These are phyloP conservation scores for Nebria salina DNA, from an alignment of 2,888 invertebrate genomes.

Conservation along the genomic window DNA sequence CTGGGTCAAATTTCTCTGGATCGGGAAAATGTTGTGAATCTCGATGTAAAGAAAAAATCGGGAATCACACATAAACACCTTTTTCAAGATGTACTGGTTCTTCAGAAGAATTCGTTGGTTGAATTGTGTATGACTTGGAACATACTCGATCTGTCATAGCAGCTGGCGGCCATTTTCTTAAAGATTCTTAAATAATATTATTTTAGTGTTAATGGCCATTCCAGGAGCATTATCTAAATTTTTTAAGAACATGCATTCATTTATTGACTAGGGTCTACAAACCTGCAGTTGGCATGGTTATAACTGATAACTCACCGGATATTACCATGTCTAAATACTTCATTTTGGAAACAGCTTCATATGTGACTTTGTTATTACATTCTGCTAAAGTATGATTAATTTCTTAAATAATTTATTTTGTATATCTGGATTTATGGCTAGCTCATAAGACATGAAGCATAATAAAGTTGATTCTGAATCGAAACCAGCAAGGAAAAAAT, in stretches of 20 bases:
- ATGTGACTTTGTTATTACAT: constrained; percentile 58
- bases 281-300: no score
- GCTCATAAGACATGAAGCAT: constrained; percentile 61
- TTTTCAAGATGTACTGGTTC: constrained; percentile 49
- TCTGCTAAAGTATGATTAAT: constrained; percentile 53
- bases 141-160: constrained; percentile 64
- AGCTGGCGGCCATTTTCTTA: constrained; percentile 64
- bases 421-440: constrained; percentile 60
- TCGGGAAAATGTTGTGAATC: constrained; percentile 61
- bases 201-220: background rate
- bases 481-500: constrained; percentile 63
- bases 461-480: constrained; percentile 61
- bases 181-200: constrained; percentile 19
- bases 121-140: constrained; percentile 62
- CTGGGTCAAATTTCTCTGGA: constrained; percentile 64
- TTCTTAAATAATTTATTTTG: constrained; percentile 58
- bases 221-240: background rate
- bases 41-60: constrained; percentile 60
- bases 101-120: constrained; percentile 48
- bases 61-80: constrained; percentile 58
- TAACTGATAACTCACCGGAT: constrained; percentile 13
- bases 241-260: no score
- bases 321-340: constrained; percentile 62
- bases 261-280: no score
- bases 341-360: constrained; percentile 57